Evolutionary conservation across 2,888 invertebrate species (phyloP).

Genomic region (Odontomyia ornata): DNA sequence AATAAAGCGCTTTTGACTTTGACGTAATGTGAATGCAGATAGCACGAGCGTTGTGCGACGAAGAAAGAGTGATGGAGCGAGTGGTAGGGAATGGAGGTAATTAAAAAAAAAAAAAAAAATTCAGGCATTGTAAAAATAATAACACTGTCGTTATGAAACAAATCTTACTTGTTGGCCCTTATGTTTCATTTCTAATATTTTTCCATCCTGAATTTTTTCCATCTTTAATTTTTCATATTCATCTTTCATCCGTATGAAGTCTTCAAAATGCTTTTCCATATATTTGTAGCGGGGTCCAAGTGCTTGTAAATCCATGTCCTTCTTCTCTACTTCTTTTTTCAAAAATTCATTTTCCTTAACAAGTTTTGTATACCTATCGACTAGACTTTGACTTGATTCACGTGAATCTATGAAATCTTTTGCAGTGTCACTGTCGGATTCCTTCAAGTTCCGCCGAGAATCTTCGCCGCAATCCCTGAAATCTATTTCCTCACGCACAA

Average conservation of each 20-base stretch:
- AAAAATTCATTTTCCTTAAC: slow-evolving; percentile 16
- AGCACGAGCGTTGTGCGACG: no score
- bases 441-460: not conserved
- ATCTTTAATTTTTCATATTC: slow-evolving; percentile 28
- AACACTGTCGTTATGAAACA: no score
- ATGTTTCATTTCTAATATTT: slow-evolving; percentile 2
- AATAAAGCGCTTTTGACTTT: no score
- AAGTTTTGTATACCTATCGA: slow-evolving; percentile 8
- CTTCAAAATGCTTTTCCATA: slow-evolving; percentile 46
- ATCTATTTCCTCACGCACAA: not conserved
- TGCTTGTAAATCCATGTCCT: not conserved
- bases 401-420: not conserved
- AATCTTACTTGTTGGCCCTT: slow-evolving; percentile 39
- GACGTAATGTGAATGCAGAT: no score
- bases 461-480: not conserved
- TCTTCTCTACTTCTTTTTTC: slow-evolving; percentile 27
- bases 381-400: not conserved
- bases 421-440: not conserved
- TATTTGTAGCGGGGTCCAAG: slow-evolving; percentile 43
- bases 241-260: slow-evolving; percentile 45
- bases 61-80: no score
- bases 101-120: no score
- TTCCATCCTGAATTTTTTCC: slow-evolving; percentile 15
- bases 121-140: no score
- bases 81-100: no score